phyloP scores from a whole-genome alignment of 2,888 invertebrate genomes.

The Hydropsyche betteni region DNA sequence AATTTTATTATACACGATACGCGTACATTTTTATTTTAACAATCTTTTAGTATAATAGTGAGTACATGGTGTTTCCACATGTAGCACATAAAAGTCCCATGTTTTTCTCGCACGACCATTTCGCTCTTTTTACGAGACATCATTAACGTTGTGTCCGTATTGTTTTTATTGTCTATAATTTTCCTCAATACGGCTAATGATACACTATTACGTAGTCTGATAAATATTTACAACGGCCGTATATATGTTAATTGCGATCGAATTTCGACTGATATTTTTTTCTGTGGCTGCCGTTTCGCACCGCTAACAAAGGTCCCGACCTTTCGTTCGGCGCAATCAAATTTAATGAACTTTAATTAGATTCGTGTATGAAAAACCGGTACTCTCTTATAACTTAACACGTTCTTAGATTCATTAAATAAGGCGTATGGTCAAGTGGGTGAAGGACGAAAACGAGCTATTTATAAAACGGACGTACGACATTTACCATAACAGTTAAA shows the following conservation, averaged over 20 bases:
- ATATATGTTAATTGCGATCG: conserved; percentile 18
- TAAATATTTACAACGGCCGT: neutral
- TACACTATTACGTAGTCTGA: conserved; percentile 1
- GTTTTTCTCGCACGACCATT: conserved; percentile 5
- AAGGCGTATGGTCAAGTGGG: conserved; percentile 9
- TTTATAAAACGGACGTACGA: neutral
- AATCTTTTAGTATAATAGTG: no score
- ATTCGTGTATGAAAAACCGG: neutral
- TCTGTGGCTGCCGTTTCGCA: neutral
- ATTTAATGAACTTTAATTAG: conserved; percentile 31
- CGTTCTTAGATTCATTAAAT: neutral
- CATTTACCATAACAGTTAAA: neutral
- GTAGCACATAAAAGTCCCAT: neutral
- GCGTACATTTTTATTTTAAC: no score
- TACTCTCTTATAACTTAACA: neutral
- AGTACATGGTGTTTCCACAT: neutral
- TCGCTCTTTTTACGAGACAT: conserved; percentile 10
- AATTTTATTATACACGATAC: no score
- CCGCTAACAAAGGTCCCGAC: conserved; percentile 14
- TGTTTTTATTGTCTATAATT: conserved; percentile 24
- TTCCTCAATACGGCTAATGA: conserved; percentile 19
- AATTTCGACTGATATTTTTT: conserved; percentile 15
- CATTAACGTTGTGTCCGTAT: neutral
- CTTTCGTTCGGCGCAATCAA: conserved; percentile 11
- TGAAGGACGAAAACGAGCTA: conserved; percentile 3